Evolutionary conservation across 1,140 invertebrate genomes (phyloP), one percentile per base, ranked within the genome.

Genomic region (Carposina sasakii): DNA sequence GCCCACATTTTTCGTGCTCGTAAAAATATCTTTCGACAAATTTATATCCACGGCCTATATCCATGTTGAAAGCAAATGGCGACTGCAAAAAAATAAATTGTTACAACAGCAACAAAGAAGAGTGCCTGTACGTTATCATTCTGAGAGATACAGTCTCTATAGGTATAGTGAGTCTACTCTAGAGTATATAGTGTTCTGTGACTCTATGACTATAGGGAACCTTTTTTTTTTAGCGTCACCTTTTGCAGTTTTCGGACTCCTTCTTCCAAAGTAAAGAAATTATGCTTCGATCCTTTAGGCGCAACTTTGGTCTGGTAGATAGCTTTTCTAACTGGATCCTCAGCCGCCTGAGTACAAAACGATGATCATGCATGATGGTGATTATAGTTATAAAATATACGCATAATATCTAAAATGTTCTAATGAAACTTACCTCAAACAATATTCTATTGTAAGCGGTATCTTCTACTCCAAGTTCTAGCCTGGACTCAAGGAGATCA

Each of bases 1-100:
- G 71, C 9, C 87, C 89, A 66, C 90, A 91, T 69, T 91, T 91
- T 60, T 91, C 89, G 22, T 87, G 85, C 65, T 91, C 90, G 1
- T 75, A 62, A 60, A 88, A 91, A 40, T 86, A 89, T 66, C 88
- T 86, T 37, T 87, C 81, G 21, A 91, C 85, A 0, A 89, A 37
- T 68, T 87, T 85, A 60, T 91, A 91, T 0, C 87, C 86, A 1
- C 81, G 61, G 2, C 87, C 87, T 6, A 75, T 61, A 52, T 88
- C 87, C 67, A 87, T 88, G 55, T 90, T 87, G 56, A 91, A 90
- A 8, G 90, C 90, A 56, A 90, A 91, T 6, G 88, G 70, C 39
- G 67, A 60, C 68, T 82, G 50, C 28, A 65, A 65, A 15, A 40
- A 24, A 22, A 31, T 10, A 15, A 1, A n/a, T n/a, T n/a, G n/a